Base-by-base conservation (phyloP, 2,797 vertebrate genomes). In the Siniperca scherzeri region DNA sequence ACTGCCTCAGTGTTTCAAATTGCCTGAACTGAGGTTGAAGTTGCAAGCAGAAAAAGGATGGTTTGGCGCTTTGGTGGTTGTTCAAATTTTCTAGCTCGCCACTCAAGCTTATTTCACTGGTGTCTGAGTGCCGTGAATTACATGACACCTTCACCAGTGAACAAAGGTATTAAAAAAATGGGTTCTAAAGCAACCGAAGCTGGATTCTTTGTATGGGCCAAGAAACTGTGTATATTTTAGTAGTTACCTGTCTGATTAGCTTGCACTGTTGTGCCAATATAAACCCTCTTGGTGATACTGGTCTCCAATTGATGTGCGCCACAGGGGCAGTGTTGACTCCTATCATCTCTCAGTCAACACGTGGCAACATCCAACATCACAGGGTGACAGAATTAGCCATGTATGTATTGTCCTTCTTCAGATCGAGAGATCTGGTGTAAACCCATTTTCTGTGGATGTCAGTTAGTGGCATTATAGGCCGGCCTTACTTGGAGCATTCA, bases 181-280 rank as follows among this genome's bases (percentile, higher is more conserved):
- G 21, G 36, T 9, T 78, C 33, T 79, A 10, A 40, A 70, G 57
- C 46, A 22, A 62, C 17, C 8, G 10, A 46, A 60, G 48, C 17
- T 17, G 1, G 17, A 8, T 30, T 73, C 2, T 60, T 64, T 65
- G 46, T 70, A 14, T 30, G 25, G 48, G 40, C 27, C 36, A 27
- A 52, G 53, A 57, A 78, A 56, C 60, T 14, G 7, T 27, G 57
- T 83, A 74, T 46, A 52, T 73, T 81, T 46, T 60, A 52, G 72
- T 73, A 57, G n/a, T 64, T 70, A 62, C 36, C 14, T 77, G 70
- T 53, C 33, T 73, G 70, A 70, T 74, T 70, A 69, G 22, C 7
- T 36, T 52, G n/a, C n/a, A 13, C 33, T n/a, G 25, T 70, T 65
- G 36, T 75, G 46, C 62, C 52, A 62, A 17, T 13, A 30, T 71